These are phyloP conservation scores for Drosophila simulans DNA, from an alignment of 1,140 invertebrate species.

Conservation along the genomic window DNA sequence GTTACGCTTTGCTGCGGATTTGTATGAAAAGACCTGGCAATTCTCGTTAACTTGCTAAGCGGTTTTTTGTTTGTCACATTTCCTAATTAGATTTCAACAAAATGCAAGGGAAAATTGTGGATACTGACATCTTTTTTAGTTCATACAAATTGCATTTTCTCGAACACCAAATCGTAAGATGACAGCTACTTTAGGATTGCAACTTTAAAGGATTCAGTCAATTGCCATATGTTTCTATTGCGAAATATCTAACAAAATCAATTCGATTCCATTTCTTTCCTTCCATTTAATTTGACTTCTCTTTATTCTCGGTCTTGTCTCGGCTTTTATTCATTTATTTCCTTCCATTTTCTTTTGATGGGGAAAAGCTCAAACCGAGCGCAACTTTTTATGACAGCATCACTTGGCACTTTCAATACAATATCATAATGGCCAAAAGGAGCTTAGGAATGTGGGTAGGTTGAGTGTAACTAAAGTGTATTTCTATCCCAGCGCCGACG, in stretches of 20 bases:
- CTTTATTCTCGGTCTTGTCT: conserved; percentile 7
- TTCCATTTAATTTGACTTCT: conserved; percentile 24
- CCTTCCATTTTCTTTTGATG: conserved; percentile 10
- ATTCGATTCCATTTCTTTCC: neutral
- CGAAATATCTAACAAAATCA: conserved; percentile 1
- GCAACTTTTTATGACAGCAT: conserved; percentile 51
- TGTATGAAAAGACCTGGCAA: conserved; percentile 1
- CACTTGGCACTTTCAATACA: conserved; percentile 75
- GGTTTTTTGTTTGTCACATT: neutral
- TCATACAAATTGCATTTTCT: neutral
- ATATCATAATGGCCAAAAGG: conserved; percentile 70
- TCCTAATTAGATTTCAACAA: neutral
- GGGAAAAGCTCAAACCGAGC: conserved; percentile 36
- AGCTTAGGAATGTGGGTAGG: conserved; percentile 13
- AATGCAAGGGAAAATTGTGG: too few relatives aligned
- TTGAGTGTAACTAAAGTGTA: conserved; percentile 65
- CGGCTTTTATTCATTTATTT: neutral
- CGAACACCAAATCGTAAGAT: neutral
- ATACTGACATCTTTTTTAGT: too few relatives aligned
- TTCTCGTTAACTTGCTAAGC: conserved; percentile 9
- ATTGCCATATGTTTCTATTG: neutral
- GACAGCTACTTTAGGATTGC: too few relatives aligned
- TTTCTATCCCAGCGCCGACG: conserved; percentile 47
- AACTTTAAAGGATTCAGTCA: too few relatives aligned
- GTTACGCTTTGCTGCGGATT: conserved; percentile 1